phyloP scores from a whole-genome alignment of 2,888 invertebrate genomes.

The Adela reaumurella region DNA sequence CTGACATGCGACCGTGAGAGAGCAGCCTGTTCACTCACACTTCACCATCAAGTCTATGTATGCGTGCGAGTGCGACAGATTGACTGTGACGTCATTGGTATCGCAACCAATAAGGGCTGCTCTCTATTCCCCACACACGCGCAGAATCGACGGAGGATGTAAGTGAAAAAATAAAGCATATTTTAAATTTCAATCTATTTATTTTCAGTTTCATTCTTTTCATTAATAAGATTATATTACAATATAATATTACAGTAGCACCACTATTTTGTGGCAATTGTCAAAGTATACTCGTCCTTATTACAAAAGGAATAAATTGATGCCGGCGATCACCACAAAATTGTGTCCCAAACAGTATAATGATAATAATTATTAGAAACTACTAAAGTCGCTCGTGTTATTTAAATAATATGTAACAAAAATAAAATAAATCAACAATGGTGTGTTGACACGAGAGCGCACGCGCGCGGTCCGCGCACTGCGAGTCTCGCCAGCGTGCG shows the following conservation, averaged over 20 bases:
- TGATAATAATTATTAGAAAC: conserved; percentile 54
- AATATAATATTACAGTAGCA: conserved; percentile 31
- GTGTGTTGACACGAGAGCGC: conserved; percentile 29
- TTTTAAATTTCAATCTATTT: conserved; percentile 38
- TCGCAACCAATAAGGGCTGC: no score
- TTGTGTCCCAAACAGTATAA: conserved; percentile 18
- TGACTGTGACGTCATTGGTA: no score
- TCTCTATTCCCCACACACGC: no score
- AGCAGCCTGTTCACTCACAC: no score
- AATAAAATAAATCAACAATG: conserved; percentile 44
- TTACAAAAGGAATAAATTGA: no score
- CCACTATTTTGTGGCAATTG: no score
- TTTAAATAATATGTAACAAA: conserved; percentile 57
- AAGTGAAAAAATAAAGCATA: not conserved
- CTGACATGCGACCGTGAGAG: no score
- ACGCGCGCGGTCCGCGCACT: conserved; percentile 24
- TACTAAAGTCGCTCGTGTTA: conserved; percentile 52
- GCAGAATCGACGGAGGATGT: no score
- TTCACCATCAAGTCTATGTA: no score
- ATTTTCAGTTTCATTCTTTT: conserved; percentile 53
- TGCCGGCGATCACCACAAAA: no score
- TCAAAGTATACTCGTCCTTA: no score
- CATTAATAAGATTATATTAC: conserved; percentile 58
- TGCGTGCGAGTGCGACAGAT: no score
- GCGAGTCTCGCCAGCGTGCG: not conserved